Evolutionary conservation across 2,113 vertebrate species (phyloP).

Genomic region (Varanus komodoensis): DNA sequence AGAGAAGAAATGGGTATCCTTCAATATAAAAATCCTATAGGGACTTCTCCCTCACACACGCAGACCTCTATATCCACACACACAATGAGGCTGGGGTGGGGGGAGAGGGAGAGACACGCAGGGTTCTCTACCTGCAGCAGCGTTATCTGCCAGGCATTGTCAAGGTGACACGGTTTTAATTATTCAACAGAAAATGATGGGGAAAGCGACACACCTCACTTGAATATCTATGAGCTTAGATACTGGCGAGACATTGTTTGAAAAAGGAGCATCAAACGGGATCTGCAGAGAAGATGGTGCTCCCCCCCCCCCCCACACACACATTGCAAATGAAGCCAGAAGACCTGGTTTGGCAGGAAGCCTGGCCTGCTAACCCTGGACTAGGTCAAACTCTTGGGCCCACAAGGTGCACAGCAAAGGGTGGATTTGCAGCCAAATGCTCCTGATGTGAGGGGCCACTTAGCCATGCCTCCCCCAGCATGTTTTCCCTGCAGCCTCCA

Average conservation of each 20-base stretch:
- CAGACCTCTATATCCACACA: background rate
- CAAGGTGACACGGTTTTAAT: conserved; percentile 38
- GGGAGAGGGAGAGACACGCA: too few species aligned
- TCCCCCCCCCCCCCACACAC: too few species aligned
- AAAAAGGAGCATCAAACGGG: background rate
- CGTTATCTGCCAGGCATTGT: background rate
- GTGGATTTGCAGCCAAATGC: too few species aligned
- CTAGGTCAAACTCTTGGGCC: background rate
- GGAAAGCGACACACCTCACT: background rate
- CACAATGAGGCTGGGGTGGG: too few species aligned
- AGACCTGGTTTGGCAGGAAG: background rate
- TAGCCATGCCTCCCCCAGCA: background rate
- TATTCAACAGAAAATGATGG: conserved; percentile 29
- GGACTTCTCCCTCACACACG: background rate
- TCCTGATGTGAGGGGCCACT: background rate
- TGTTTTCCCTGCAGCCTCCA: too few species aligned
- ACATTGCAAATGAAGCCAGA: background rate
- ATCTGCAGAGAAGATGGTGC: background rate
- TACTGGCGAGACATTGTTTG: background rate
- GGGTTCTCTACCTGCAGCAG: background rate
- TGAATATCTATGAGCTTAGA: conserved; percentile 25
- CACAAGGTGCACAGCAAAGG: background rate
- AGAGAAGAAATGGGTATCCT: background rate
- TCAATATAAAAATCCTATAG: background rate
- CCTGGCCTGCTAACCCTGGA: background rate